phyloP scores from a whole-genome alignment of 2,888 invertebrate genomes.

The Cryptus armator region DNA sequence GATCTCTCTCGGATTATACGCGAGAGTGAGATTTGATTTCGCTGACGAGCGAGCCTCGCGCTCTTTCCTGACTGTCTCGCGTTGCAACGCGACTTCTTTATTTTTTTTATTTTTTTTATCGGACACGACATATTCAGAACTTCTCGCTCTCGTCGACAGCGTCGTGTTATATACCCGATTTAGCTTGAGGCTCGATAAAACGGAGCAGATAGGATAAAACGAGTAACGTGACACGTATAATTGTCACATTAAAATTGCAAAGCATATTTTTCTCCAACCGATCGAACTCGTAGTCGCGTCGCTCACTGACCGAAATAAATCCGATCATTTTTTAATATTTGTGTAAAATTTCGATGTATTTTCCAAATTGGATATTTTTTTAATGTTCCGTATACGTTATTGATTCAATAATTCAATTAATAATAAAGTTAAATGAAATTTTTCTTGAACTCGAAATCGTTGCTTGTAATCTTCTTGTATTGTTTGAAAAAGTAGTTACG shows the following conservation, averaged over 20 bases:
- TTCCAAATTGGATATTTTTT: too few species aligned
- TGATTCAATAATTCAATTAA: background rate
- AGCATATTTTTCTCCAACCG: background rate
- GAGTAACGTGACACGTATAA: background rate
- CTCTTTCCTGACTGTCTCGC: background rate
- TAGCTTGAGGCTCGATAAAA: background rate
- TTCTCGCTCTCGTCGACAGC: background rate
- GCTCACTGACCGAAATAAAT: too few species aligned
- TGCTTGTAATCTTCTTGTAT: background rate
- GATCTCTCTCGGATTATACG: constrained; percentile 57
- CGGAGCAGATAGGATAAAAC: background rate
- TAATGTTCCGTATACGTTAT: too few species aligned
- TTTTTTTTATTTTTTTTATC: constrained; percentile 10
- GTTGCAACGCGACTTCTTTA: background rate
- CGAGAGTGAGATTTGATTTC: constrained; percentile 56
- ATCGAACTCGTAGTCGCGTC: background rate
- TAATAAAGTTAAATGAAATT: background rate
- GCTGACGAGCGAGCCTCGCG: constrained; percentile 37
- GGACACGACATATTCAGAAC: constrained; percentile 1
- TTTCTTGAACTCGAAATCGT: background rate
- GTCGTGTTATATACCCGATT: background rate
- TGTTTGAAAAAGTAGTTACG: background rate
- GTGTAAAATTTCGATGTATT: too few species aligned
- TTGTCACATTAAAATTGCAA: background rate
- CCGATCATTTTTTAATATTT: too few species aligned